These are phyloP conservation scores for Paramacrobiotus metropolitanus DNA, from an alignment of 1,140 invertebrate genomes.

Conservation along the genomic window DNA sequence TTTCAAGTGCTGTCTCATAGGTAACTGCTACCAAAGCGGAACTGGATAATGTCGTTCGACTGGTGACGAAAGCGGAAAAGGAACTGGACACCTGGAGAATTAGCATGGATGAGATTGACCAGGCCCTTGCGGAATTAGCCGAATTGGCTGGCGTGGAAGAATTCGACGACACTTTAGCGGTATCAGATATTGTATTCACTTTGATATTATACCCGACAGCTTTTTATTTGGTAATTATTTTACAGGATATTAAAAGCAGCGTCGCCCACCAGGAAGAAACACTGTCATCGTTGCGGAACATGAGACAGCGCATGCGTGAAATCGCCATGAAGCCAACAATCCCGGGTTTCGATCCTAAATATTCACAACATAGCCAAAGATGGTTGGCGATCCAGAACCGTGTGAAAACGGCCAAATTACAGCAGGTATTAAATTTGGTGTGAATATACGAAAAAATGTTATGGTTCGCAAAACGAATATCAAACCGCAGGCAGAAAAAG, in stretches of 20 bases:
- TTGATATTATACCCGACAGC: not conserved
- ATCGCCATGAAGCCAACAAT: not conserved
- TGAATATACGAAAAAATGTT: not conserved
- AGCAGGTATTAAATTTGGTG: not conserved
- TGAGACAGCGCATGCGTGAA: not conserved
- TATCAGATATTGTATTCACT: not conserved
- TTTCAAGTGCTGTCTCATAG: not conserved
- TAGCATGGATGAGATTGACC: not conserved
- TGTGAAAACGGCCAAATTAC: not conserved
- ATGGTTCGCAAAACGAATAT: not conserved
- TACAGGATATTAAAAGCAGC: not conserved
- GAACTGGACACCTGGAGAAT: not conserved
- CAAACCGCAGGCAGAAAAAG: too few species aligned
- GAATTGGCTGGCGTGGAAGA: not conserved
- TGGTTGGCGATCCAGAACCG: not conserved
- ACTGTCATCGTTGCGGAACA: not conserved
- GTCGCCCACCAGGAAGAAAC: not conserved
- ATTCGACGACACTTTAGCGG: not conserved
- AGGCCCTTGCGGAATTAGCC: not conserved
- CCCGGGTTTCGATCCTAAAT: not conserved
- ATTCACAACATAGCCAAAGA: not conserved
- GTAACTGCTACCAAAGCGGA: not conserved
- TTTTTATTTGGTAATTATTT: not conserved
- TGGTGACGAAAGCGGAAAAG: slow-evolving; percentile 3
- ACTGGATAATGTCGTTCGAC: not conserved